phyloP scores from a whole-genome alignment of 1,140 invertebrate genomes.

The Oscheius sp. region DNA sequence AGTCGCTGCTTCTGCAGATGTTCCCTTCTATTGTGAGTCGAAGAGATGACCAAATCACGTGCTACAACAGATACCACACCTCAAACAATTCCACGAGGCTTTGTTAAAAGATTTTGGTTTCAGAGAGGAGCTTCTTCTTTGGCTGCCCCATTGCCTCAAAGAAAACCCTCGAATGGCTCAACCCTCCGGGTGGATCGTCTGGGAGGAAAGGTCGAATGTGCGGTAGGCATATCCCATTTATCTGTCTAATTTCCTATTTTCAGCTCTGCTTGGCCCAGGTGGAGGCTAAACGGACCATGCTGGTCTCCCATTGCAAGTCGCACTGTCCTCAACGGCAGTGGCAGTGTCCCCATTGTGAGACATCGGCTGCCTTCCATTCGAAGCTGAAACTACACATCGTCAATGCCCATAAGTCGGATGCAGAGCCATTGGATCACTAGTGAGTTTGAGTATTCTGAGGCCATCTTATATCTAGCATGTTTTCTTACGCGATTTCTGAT shows the following conservation, averaged over 20 bases:
- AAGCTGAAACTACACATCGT: not conserved
- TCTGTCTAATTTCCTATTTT: too few relatives aligned
- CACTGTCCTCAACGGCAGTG: not conserved
- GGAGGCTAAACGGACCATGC: conserved; percentile 1
- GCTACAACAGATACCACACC: not conserved
- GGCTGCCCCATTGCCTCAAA: not conserved
- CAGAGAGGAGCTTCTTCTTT: not conserved
- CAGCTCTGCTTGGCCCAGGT: conserved; percentile 1
- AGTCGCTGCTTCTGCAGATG: conserved; percentile 1
- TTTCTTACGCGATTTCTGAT: too few relatives aligned
- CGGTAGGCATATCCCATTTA: too few relatives aligned
- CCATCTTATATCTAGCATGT: too few relatives aligned
- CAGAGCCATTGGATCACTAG: too few relatives aligned
- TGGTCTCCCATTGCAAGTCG: conserved; percentile 2
- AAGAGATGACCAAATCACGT: too few relatives aligned
- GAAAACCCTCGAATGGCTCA: not conserved
- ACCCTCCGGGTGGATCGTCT: not conserved
- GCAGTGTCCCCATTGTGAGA: not conserved
- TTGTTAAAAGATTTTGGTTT: too few relatives aligned
- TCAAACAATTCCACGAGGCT: too few relatives aligned
- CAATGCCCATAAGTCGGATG: not conserved
- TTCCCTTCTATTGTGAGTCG: conserved; percentile 1
- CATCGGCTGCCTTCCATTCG: not conserved
- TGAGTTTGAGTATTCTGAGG: too few relatives aligned
- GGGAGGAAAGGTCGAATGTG: not conserved